These are phyloP conservation scores for Drosophila diplacantha DNA, from an alignment of 2,888 invertebrate genomes.

Conservation along the genomic window DNA sequence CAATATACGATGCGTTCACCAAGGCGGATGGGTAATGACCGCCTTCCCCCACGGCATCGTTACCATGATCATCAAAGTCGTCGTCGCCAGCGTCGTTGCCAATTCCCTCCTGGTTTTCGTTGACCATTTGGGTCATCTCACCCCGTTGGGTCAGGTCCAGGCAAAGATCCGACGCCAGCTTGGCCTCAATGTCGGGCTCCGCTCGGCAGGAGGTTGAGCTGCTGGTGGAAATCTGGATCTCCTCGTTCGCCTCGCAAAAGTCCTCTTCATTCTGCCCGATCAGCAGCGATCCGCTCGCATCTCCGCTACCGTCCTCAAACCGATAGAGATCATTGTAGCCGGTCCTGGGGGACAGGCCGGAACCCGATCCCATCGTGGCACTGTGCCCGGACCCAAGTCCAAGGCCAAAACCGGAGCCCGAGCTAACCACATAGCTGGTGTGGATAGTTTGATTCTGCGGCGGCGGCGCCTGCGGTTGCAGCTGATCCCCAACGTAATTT, in stretches of 20 bases:
- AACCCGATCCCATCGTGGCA: constrained; percentile 6
- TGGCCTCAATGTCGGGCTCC: not conserved
- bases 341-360: constrained; percentile 5
- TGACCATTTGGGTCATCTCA: not conserved
- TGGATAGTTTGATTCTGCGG: constrained; percentile 12
- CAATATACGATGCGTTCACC: not conserved
- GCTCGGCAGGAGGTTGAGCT: constrained; percentile 3
- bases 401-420: not conserved
- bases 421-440: constrained; percentile 2
- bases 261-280: constrained; percentile 27
- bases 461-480: constrained; percentile 29
- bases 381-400: not conserved
- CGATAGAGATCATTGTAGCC: constrained; percentile 37
- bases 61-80: not conserved
- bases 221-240: not conserved
- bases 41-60: not conserved
- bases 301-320: constrained; percentile 57
- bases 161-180: not conserved
- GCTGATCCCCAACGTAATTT: constrained; percentile 50
- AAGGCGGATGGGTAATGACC: not conserved
- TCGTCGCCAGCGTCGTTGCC: not conserved
- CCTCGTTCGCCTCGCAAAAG: constrained; percentile 3
- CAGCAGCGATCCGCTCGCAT: constrained; percentile 49
- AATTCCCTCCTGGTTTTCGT: not conserved
- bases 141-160: not conserved